Conservation (phyloP, 2,113 vertebrate genomes). For the Apus apus region DNA sequence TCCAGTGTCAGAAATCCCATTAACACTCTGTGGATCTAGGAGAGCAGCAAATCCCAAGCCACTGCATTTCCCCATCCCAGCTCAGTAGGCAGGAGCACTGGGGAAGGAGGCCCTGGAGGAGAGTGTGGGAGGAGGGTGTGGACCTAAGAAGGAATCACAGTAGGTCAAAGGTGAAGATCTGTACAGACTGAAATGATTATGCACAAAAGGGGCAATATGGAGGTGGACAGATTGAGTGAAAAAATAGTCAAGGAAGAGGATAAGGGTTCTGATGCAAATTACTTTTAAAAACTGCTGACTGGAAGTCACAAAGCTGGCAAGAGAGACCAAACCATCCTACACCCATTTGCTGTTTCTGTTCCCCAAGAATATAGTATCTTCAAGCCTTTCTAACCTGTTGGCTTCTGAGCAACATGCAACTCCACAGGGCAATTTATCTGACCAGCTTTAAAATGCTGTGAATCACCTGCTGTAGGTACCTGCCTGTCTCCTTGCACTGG, state of each 20-base stretch:
- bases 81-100: neutral
- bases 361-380: neutral
- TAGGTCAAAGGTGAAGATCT: neutral
- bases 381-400: neutral
- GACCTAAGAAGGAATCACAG: neutral
- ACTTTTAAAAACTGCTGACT: neutral
- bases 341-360: neutral
- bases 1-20: rapidly evolving
- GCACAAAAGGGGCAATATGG: neutral
- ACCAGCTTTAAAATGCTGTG: neutral
- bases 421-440: neutral
- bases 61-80: neutral
- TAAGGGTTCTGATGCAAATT: neutral
- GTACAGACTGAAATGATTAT: neutral
- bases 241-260: rapidly evolving
- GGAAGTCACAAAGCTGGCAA: neutral
- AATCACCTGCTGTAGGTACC: neutral
- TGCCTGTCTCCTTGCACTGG: neutral
- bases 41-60: neutral
- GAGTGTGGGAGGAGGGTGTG: slow-evolving; percentile 44
- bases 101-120: neutral
- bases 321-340: rapidly evolving
- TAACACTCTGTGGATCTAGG: rapidly evolving
- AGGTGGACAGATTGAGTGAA: neutral
- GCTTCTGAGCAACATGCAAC: neutral